Percentiles rank a stretch among this genome's conserved stretches.
Evolutionary conservation across 2,797 vertebrate genomes (phyloP).

Genomic region (Choloepus didactylus): DNA sequence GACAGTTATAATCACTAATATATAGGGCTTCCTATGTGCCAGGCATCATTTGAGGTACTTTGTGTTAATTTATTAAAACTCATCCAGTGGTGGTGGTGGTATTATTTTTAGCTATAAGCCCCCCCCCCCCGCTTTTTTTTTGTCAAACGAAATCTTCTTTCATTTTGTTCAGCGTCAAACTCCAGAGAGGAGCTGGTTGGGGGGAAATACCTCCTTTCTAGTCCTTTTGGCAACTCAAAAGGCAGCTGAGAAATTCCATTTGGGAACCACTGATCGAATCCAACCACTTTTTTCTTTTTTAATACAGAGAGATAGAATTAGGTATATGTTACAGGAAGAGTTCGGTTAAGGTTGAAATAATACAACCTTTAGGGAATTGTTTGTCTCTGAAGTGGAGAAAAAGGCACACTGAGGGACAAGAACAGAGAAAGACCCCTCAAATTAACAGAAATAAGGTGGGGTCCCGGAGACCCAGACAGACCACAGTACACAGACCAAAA

Average conservation of each 20-base stretch:
- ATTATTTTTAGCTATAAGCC: constrained; percentile 41
- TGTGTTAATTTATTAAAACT: constrained; percentile 79
- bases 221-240: not conserved
- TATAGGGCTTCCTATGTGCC: constrained; percentile 42
- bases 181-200: not conserved
- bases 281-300: not conserved
- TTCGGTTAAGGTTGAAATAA: not conserved
- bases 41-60: not conserved
- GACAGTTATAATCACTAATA: not conserved
- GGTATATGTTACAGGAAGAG: not conserved
- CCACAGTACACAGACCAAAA: not conserved
- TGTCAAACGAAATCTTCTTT: constrained; percentile 16
- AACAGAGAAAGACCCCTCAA: not conserved
- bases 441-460: not conserved
- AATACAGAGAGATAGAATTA: not conserved
- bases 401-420: not conserved
- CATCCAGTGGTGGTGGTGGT: not conserved
- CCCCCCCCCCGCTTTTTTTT: not conserved
- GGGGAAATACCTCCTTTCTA: not conserved
- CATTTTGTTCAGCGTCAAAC: not conserved
- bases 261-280: not conserved
- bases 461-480: not conserved
- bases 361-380: not conserved
- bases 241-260: not conserved
- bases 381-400: not conserved